Evolutionary conservation across 2,888 invertebrate species (phyloP), one percentile per base, ranked within the genome.

Genomic region (Eudemis profundana): DNA sequence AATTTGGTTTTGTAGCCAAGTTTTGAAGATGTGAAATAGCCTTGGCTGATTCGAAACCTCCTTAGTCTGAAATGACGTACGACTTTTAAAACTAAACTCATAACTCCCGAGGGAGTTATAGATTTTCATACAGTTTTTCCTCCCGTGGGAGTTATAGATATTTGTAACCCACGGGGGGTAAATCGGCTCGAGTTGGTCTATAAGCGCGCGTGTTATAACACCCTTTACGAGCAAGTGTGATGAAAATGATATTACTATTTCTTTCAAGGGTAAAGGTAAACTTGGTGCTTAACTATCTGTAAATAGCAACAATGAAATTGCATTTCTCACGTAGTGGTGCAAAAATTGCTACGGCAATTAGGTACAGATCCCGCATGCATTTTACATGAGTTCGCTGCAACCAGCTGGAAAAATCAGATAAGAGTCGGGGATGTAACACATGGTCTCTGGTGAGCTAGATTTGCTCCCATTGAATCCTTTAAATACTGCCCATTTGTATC

Each of bases 401-500:
- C 78, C 77, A 77, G 78, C 79, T 78, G 76, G 79, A 79, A 82
- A 80, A 85, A 84, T 85, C 84, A 77, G 83, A 83, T 82, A 83
- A 79, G 79, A 78, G 75, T 72, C 74, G 71, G 76, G 75, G 74
- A 78, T 74, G 83, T 79, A 81, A 78, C 82, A 78, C 79, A 80
- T 78, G 81, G 74, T 71, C 27, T 56, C 60, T 65, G 60, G 64
- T 60, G 19, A 60, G 53, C 65, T 53, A 46, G 53, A 47, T 60
- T 7, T 47, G 17, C 19, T 65, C 65, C 53, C 10, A 19, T 47
- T 65, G 65, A 40, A 10, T 27, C 38, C 15, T n/a, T 14, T 44
- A 4, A 44, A 33, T 29, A 42, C 42, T 3, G 15, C 12, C 3
- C 12, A 21, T 8, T 42, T 14, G 15, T 12, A 40, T 14, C 17